Base-by-base conservation (phyloP, 2,888 invertebrate species). In the Hoplodrina ambigua region DNA sequence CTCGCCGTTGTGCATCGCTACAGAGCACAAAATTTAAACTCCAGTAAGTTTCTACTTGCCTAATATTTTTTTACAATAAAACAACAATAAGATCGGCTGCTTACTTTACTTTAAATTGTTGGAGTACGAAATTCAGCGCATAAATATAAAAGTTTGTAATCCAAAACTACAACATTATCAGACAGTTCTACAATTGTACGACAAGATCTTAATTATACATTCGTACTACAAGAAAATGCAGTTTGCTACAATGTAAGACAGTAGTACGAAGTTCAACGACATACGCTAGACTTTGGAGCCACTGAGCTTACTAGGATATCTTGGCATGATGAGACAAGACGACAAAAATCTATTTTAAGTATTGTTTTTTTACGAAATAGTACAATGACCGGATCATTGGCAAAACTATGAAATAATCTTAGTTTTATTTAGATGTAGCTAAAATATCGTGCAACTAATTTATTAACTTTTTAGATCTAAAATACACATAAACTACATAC, bases 1-100 rank as follows among this genome's bases (percentile, higher is more conserved):
- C 91, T 96, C 0, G 87, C 91, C 2, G 92, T 97, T 0, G 96
- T 96, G 0, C 94, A 94, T 68, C 92, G 94, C 41, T 96, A 95
- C 89, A 87, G 91, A 75, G 80, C 86, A 46, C 89, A 92, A 70
- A 92, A 92, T 77, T 89, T 90, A 52, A 89, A 87, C 73, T 85
- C 90, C 62, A 75, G 95, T 95, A 85, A 93, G 94, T 93, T 63
- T 53, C 25, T 52, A 19, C 8, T 33, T 17, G 50, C 19, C 53
- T 58, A 10, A n/a, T 64, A 65, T 41, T 0, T 20, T 46, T 20
- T 33, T 66, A 25, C 7, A 41, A 10, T 13, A 41, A 13, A 53
- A 7, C 33, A 33, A 33, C 33, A 53, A 11, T 30, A 41, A 1
- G 11, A 11, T 52, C 5, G 10, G 10, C 17, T 3, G 17, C 5